Percentiles rank a stretch among this genome's conserved stretches.
phyloP scores from a whole-genome alignment of 1,140 invertebrate species.

The Acyrthosiphon pisum region DNA sequence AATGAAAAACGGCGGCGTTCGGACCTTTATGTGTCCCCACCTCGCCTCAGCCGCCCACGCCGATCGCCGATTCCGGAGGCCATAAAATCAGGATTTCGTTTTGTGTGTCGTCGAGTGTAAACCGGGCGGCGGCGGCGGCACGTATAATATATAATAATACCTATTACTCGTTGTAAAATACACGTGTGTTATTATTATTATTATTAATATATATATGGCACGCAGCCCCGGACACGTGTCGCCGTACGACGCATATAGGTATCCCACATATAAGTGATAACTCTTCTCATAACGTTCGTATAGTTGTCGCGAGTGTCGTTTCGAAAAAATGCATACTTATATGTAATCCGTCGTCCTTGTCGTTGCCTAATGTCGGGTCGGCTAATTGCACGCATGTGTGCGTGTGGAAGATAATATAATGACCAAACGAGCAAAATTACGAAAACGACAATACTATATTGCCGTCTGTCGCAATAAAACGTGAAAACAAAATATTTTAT shows the following conservation, averaged over 20 bases:
- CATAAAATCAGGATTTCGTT: constrained; percentile 1
- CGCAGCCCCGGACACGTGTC: not conserved
- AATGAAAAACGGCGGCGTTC: too few relatives aligned
- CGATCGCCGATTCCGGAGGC: not conserved
- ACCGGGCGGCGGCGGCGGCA: not conserved
- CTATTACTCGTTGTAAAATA: not conserved
- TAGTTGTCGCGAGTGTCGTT: not conserved
- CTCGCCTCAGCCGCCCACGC: too few relatives aligned
- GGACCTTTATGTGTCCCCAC: too few relatives aligned
- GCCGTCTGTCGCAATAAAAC: too few relatives aligned
- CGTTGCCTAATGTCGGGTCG: not conserved
- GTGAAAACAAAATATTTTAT: too few relatives aligned
- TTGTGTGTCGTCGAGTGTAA: not conserved
- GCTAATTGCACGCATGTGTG: not conserved
- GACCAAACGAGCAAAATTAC: too few relatives aligned
- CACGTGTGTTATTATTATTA: not conserved
- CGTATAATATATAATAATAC: too few relatives aligned
- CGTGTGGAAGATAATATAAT: too few relatives aligned
- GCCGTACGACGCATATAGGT: not conserved
- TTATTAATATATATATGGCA: not conserved
- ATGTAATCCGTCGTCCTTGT: not conserved
- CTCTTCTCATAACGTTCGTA: not conserved
- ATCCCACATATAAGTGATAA: not conserved
- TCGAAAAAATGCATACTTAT: not conserved
- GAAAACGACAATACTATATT: too few relatives aligned